Evolutionary conservation across 2,888 invertebrate species (phyloP).

Genomic region (Eristalis tenax): DNA sequence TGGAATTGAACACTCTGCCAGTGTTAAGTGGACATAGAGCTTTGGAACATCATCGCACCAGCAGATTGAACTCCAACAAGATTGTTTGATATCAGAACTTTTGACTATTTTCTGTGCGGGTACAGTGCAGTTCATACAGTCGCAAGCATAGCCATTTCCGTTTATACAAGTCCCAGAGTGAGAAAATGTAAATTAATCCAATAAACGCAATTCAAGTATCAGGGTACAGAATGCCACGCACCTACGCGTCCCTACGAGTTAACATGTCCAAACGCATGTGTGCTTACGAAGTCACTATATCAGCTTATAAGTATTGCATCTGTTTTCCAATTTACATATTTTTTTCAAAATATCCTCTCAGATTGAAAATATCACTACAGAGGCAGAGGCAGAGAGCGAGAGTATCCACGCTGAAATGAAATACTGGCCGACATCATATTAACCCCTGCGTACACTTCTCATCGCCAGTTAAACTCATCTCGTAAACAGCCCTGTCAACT

Average conservation of each 20-base stretch:
- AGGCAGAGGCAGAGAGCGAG: too few species aligned
- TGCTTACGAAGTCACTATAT: background rate
- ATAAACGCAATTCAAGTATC: too few species aligned
- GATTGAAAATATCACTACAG: background rate
- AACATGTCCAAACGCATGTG: background rate
- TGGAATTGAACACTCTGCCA: too few species aligned
- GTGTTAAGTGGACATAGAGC: too few species aligned
- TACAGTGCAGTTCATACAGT: too few species aligned
- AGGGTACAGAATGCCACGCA: background rate
- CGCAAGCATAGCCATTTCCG: too few species aligned
- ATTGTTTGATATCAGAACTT: too few species aligned
- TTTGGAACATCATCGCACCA: too few species aligned
- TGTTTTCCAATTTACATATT: background rate
- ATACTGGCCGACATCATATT: background rate
- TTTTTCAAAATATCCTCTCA: background rate
- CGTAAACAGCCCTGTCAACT: conserved; percentile 3
- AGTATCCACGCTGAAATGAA: background rate
- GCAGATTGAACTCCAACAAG: too few species aligned
- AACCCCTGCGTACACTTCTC: background rate
- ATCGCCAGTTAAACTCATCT: background rate
- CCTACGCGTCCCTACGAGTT: background rate
- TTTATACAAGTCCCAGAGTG: background rate
- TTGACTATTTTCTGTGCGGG: too few species aligned
- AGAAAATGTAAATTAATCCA: too few species aligned
- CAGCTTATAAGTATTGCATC: background rate